Evolutionary conservation across 2,113 vertebrate genomes (phyloP).

Genomic region (Hippocampus guttulatus): DNA sequence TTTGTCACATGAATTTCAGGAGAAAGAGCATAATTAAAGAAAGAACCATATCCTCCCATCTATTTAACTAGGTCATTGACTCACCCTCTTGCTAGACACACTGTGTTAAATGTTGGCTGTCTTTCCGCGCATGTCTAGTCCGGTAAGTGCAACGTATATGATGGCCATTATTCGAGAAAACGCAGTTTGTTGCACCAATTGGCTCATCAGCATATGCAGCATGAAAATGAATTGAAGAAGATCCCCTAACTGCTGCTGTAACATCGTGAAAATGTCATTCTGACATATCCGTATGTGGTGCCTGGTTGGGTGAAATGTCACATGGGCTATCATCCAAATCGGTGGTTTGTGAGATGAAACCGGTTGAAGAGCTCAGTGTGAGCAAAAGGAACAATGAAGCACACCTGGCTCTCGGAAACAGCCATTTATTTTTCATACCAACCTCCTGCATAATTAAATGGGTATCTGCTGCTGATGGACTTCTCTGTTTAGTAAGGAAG

Average conservation of each 20-base stretch:
- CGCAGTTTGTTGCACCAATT: too few species aligned
- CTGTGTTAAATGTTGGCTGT: too few species aligned
- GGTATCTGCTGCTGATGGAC: slow-evolving; percentile 58
- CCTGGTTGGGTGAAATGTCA: neutral
- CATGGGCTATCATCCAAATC: neutral
- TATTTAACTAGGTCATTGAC: neutral
- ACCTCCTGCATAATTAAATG: slow-evolving; percentile 59
- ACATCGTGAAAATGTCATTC: neutral
- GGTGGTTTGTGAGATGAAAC: neutral
- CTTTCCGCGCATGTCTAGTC: too few species aligned
- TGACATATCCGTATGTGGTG: neutral
- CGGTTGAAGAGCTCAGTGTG: neutral
- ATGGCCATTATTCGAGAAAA: too few species aligned
- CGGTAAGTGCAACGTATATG: too few species aligned
- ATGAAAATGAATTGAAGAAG: too few species aligned
- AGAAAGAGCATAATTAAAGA: neutral
- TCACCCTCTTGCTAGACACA: too few species aligned
- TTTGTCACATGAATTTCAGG: neutral
- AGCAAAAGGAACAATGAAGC: neutral
- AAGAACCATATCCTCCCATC: neutral
- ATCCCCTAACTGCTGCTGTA: too few species aligned
- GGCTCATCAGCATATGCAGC: too few species aligned
- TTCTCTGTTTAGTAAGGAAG: slow-evolving; percentile 37
- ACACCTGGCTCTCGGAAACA: slow-evolving; percentile 35
- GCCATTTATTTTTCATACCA: slow-evolving; percentile 64